These are phyloP conservation scores for Sinocyclocheilus grahami DNA, from an alignment of 2,113 vertebrate species.

Conservation along the genomic window DNA sequence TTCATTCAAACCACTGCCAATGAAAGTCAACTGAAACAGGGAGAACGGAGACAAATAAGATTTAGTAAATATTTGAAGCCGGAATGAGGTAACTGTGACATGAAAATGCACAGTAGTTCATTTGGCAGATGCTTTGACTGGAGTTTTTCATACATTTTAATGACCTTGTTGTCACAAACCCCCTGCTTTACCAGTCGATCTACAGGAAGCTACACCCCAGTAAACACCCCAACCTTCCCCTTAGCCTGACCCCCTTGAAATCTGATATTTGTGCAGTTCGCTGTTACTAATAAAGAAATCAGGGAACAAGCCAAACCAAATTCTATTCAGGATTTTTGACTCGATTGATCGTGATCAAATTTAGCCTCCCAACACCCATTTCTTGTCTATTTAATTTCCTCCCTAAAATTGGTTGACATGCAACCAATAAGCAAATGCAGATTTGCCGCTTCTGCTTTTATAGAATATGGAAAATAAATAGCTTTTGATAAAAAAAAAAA, in stretches of 20 bases:
- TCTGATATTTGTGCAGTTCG: slow-evolving; percentile 1
- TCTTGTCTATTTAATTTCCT: slow-evolving; percentile 6
- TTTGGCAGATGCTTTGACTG: not conserved
- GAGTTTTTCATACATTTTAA: not conserved
- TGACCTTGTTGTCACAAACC: not conserved
- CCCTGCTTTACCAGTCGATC: not conserved
- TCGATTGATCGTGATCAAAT: not conserved
- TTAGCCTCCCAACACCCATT: not conserved
- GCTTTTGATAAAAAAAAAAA: no score
- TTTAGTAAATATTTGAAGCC: not conserved
- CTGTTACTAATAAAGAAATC: slow-evolving; percentile 16
- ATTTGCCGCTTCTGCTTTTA: not conserved
- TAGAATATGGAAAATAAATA: not conserved
- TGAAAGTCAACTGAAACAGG: slow-evolving; percentile 12
- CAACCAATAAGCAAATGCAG: not conserved
- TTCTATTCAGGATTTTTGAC: not conserved
- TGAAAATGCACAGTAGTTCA: not conserved
- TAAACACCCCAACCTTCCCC: not conserved
- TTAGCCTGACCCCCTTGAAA: not conserved
- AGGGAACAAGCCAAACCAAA: not conserved
- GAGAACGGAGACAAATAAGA: slow-evolving; percentile 15
- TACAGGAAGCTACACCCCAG: not conserved
- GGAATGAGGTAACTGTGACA: not conserved
- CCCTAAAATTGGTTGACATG: not conserved
- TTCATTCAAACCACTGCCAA: slow-evolving; percentile 21